Base-by-base conservation (phyloP, 2,888 invertebrate species). In the Cyaniris semiargus region DNA sequence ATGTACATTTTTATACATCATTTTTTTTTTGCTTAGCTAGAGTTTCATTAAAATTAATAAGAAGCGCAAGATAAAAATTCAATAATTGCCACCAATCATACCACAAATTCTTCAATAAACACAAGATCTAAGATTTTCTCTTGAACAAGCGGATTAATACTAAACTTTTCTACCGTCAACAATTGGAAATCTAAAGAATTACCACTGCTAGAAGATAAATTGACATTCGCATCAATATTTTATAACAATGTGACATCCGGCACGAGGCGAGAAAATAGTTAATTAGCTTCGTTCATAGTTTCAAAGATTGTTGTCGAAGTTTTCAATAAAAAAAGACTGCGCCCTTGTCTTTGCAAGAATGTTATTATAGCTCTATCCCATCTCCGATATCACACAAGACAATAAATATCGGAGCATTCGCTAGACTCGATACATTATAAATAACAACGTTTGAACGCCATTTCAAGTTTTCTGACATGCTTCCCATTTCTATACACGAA, bases 391-490 rank as follows among this genome's bases (percentile, higher is more conserved):
- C 66, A 66, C 66, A 66, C 10, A 38, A 38, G 21, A 71, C 38
- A 48, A 44, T 44, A 72, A 72, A 72, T 72, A 72, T 44, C 44
- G 44, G 23, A 72, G 72, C 44, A 23, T 72, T 72, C 72, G 72
- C 48, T 6, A 21, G 44, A 44, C 38, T 38, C 72, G 72, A 48
- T 72, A 44, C 44, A 72, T 21, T 44, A 44, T 72, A 48, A 72
- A 72, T 44, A 72, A 72, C 48, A 48, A 48, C 48, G 23, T 72
- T 44, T 23, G 44, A 72, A 72, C 27, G 48, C 48, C 23, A 72
- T 72, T 72, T 72, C 72, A 48, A 48, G 71, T 71, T 66, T 66
- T 72, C 72, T 44, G 72, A 72, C 72, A 72, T 23, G 72, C 72
- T 72, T 72, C 23, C 48, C 23, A 72, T 23, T 44, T 44, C 38